Evolutionary conservation across 35 echinoderm and acorn worm genomes (phyloP).

Genomic region (Eucidaris tribuloides): DNA sequence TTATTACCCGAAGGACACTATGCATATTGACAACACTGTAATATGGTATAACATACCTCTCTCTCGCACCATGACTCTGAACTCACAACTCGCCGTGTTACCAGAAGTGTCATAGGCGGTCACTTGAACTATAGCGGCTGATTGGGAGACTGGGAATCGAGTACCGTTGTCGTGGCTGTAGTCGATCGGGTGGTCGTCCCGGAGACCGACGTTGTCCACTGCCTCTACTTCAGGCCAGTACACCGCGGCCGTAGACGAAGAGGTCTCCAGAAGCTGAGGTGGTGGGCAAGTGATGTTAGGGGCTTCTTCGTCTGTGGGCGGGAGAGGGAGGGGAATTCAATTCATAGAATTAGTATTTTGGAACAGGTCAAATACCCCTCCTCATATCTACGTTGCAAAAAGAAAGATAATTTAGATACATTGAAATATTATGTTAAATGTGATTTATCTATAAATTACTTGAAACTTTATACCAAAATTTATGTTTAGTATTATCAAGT

Average conservation of each 20-base stretch:
- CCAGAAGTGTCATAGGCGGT: constrained; percentile 20
- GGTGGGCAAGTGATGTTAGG: constrained; percentile 18
- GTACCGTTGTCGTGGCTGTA: neutral
- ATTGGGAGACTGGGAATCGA: neutral
- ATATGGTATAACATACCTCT: too few species aligned
- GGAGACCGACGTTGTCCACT: constrained; percentile 23
- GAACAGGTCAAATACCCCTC: neutral
- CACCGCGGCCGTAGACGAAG: neutral
- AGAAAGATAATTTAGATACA: neutral
- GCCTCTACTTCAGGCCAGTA: constrained; percentile 16
- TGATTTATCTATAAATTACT: neutral
- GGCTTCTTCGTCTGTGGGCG: neutral
- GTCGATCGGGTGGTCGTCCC: neutral
- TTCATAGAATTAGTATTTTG: neutral
- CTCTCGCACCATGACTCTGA: neutral
- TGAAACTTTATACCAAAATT: neutral
- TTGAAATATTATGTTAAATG: neutral
- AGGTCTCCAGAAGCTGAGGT: neutral
- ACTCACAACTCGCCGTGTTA: constrained; percentile 11
- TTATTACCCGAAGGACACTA: too few species aligned
- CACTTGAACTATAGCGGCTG: neutral
- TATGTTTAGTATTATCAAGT: neutral
- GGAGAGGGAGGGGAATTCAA: neutral
- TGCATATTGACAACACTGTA: too few species aligned
- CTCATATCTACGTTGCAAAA: neutral